Percentiles rank a stretch among this genome's conserved stretches.
Evolutionary conservation across 2,113 vertebrate species (phyloP).

Genomic region (Mungos mungo): DNA sequence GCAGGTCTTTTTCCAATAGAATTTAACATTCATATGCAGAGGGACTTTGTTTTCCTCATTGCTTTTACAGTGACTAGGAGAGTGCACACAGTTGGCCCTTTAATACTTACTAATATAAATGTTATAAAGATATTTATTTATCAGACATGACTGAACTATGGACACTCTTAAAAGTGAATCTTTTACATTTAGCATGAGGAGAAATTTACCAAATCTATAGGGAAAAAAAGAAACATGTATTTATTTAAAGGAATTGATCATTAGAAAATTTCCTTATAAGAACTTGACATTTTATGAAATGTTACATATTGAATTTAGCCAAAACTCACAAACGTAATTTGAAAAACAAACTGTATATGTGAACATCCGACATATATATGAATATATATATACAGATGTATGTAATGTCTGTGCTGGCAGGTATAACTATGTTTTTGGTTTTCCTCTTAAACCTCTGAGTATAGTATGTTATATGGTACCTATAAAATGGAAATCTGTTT

Average conservation of each 20-base stretch:
- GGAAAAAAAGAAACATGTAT: neutral
- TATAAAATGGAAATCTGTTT: constrained; percentile 41
- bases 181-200: neutral
- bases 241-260: neutral
- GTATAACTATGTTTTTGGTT: neutral
- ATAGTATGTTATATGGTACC: neutral
- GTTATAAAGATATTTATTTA: neutral
- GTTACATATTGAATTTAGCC: neutral
- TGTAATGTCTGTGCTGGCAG: neutral
- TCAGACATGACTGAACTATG: neutral
- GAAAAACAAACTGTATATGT: neutral
- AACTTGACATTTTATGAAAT: neutral
- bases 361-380: neutral
- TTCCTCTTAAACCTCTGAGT: neutral
- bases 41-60: neutral
- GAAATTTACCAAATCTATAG: neutral
- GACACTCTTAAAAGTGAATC: neutral
- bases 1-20: neutral
- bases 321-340: neutral
- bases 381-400: neutral
- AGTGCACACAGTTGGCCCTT: neutral
- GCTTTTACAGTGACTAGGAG: neutral
- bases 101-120: neutral
- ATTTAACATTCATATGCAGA: neutral
- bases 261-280: neutral